Evolutionary conservation across 2,888 invertebrate species (phyloP), one percentile per base, ranked within the genome.

Genomic region (Himalopsyche japonica): DNA sequence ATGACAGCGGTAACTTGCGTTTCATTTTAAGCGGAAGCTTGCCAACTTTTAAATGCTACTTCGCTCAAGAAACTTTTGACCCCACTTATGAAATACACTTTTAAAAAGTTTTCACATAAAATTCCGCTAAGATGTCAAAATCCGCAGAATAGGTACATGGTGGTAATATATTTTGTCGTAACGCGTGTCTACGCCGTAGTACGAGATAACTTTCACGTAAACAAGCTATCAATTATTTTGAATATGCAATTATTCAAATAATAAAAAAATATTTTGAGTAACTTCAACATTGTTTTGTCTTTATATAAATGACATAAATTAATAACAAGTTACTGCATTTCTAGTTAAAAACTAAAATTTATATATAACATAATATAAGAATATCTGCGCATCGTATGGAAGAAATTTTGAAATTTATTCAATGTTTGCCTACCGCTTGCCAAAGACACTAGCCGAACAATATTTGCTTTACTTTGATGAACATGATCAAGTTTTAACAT

Each of bases 21-120:
- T 24, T 82, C 70, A 24, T 79, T 49, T 64, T 64, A 27, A 70
- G 70, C 20, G 70, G 27, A 70, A 82, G n/a, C 34, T 37, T 24
- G 27, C 32, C 30, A 84, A 84, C 27, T 70, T 81, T 83, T 78
- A 83, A 81, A 81, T 81, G 77, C 70, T 81, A 81, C 81, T 84
- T 81, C 77, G 76, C 77, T 78, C 43, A 64, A 27, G 77, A 57
- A 81, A 77, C 79, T 79, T 76, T 79, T 76, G 81, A 78, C 83
- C 79, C 79, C 81, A 76, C 82, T 83, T 82, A 76, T 83, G 49
- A 82, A 83, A 83, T 81, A 77, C 81, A 70, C 70, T 79, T 57
- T 57, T 79, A 32, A 84, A 70, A 85, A 85, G 82, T 85, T 85
- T 85, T 77, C 84, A 43, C 83, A 85, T 85, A 82, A 85, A 85